These are phyloP conservation scores for Periplaneta americana DNA, from an alignment of 1,140 invertebrate genomes.

Conservation along the genomic window DNA sequence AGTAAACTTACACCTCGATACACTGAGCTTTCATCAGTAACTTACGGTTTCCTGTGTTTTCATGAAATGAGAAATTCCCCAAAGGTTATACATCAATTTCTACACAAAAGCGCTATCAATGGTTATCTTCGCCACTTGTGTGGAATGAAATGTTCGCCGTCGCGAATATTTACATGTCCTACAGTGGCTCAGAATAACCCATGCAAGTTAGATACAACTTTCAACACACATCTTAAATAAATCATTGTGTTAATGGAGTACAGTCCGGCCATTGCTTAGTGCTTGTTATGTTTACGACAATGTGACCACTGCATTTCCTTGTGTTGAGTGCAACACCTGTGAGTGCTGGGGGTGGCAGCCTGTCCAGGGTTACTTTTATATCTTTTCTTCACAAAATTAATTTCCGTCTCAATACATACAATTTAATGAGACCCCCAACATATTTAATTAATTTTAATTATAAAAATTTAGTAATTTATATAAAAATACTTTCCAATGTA, in stretches of 20 bases:
- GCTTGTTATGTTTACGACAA: background rate
- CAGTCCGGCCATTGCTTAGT: background rate
- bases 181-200: background rate
- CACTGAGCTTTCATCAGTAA: constrained; percentile 13
- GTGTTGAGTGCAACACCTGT: background rate
- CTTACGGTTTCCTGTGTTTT: constrained; percentile 22
- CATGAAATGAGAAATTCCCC: constrained; percentile 14
- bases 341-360: background rate
- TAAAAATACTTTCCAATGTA: too few relatives aligned
- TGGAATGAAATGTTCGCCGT: background rate
- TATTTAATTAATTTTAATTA: too few relatives aligned
- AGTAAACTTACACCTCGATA: background rate
- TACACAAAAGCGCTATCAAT: background rate
- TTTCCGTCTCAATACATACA: too few relatives aligned
- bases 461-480: too few relatives aligned
- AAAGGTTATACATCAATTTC: background rate
- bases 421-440: too few relatives aligned
- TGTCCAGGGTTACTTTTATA: too few relatives aligned
- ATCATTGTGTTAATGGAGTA: background rate
- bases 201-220: background rate
- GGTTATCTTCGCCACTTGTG: background rate
- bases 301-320: background rate
- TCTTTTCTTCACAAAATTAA: too few relatives aligned
- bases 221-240: background rate
- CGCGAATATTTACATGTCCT: background rate